These are phyloP conservation scores for Cataglyphis altisquamis DNA, from an alignment of 2,888 invertebrate genomes.

Conservation along the genomic window DNA sequence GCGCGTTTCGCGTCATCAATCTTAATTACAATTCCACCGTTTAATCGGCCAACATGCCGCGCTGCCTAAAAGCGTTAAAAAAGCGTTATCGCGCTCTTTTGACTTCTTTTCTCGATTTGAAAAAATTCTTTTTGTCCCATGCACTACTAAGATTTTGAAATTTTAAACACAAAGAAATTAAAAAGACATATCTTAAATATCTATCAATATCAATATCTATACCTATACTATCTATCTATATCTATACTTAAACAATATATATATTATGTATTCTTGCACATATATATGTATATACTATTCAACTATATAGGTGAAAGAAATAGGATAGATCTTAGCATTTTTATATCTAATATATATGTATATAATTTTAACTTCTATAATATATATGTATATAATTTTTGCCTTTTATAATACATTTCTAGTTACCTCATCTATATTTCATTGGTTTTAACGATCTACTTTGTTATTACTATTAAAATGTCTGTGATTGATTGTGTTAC, in stretches of 20 bases:
- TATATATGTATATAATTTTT: not conserved
- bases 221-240: not conserved
- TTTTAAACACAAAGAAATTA: not conserved
- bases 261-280: not conserved
- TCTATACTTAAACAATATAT: too few relatives aligned
- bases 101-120: slow-evolving; percentile 10
- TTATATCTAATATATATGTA: not conserved
- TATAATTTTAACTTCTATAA: too few relatives aligned
- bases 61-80: slow-evolving; percentile 24
- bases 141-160: not conserved
- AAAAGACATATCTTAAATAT: not conserved
- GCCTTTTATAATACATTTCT: slow-evolving; percentile 18
- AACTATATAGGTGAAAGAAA: not conserved
- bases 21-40: slow-evolving; percentile 50
- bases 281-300: not conserved
- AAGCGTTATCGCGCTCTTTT: not conserved
- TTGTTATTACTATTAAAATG: slow-evolving; percentile 22
- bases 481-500: slow-evolving; percentile 52
- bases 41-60: slow-evolving; percentile 39
- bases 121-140: not conserved
- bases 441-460: not conserved
- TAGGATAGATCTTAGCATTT: not conserved
- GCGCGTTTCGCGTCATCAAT: slow-evolving; percentile 51
- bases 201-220: not conserved
- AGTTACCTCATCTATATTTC: slow-evolving; percentile 24